phyloP scores from a whole-genome alignment of 2,888 invertebrate species.

The Beris chalybata region DNA sequence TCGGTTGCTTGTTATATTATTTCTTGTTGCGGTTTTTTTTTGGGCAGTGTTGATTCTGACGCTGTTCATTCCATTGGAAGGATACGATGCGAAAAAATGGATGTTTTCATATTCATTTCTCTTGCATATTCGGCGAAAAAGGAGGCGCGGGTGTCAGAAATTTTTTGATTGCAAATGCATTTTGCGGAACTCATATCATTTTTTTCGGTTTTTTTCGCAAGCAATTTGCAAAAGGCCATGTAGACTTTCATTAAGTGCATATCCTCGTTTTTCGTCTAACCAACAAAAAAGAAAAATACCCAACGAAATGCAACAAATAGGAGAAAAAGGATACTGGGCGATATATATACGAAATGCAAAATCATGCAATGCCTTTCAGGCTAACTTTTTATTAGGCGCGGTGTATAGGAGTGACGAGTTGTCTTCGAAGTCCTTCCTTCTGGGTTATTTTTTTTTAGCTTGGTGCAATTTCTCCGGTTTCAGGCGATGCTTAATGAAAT shows the following conservation, averaged over 20 bases:
- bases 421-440: slow-evolving; percentile 17
- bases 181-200: slow-evolving; percentile 32
- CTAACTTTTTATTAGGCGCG: slow-evolving; percentile 29
- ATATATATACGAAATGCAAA: slow-evolving; percentile 14
- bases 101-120: slow-evolving; percentile 9
- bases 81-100: slow-evolving; percentile 16
- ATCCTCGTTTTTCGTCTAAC: slow-evolving; percentile 5
- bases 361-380: slow-evolving; percentile 32
- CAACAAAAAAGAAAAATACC: no score
- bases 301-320: no score
- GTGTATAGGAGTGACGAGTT: slow-evolving; percentile 25
- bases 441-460: slow-evolving; percentile 10
- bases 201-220: slow-evolving; percentile 29
- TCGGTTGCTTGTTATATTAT: no score
- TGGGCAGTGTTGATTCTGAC: slow-evolving; percentile 5
- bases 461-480: slow-evolving; percentile 23
- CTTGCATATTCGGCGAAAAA: neutral
- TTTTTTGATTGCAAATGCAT: slow-evolving; percentile 36
- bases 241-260: slow-evolving; percentile 35
- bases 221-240: slow-evolving; percentile 37
- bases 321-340: no score
- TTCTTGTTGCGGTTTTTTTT: no score
- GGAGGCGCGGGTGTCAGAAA: slow-evolving; percentile 1
- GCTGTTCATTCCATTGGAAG: slow-evolving; percentile 15
- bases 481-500: slow-evolving; percentile 29